Conservation (phyloP, 2,888 invertebrate species). For the Monopis laevigella region DNA sequence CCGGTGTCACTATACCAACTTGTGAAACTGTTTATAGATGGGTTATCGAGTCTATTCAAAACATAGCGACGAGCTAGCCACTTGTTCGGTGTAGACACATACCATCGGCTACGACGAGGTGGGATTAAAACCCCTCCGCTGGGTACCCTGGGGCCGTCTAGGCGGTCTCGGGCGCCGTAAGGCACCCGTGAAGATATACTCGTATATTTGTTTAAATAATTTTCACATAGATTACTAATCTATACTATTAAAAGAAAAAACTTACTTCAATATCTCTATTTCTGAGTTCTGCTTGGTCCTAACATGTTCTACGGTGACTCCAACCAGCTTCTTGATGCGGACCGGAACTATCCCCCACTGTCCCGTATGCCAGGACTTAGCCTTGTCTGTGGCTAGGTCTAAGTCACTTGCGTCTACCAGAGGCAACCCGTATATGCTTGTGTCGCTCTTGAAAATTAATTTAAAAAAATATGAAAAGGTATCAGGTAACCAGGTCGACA, state of each 20-base stretch:
- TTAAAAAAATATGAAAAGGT: too few species aligned
- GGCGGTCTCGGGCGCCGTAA: too few species aligned
- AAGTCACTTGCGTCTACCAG: constrained; percentile 46
- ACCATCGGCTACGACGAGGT: too few species aligned
- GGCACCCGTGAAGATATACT: too few species aligned
- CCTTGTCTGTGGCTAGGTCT: constrained; percentile 35
- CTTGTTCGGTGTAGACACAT: too few species aligned
- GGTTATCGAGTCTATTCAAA: too few species aligned
- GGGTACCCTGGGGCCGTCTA: too few species aligned
- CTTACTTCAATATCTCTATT: constrained; percentile 52
- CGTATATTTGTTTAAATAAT: constrained; percentile 3
- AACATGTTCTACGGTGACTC: constrained; percentile 41
- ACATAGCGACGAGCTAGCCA: too few species aligned
- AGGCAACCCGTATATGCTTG: constrained; percentile 48
- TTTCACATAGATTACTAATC: constrained; percentile 6
- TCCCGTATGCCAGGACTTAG: constrained; percentile 39
- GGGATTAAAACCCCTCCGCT: too few species aligned
- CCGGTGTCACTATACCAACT: too few species aligned
- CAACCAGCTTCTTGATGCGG: constrained; percentile 41
- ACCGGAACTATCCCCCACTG: constrained; percentile 54
- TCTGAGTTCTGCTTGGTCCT: constrained; percentile 43
- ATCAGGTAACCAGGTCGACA: too few species aligned
- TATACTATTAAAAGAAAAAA: background rate
- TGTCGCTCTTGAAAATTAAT: constrained; percentile 44
- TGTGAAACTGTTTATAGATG: too few species aligned